Evolutionary conservation across 2,888 invertebrate species (phyloP).

Genomic region (Hedya salicella): DNA sequence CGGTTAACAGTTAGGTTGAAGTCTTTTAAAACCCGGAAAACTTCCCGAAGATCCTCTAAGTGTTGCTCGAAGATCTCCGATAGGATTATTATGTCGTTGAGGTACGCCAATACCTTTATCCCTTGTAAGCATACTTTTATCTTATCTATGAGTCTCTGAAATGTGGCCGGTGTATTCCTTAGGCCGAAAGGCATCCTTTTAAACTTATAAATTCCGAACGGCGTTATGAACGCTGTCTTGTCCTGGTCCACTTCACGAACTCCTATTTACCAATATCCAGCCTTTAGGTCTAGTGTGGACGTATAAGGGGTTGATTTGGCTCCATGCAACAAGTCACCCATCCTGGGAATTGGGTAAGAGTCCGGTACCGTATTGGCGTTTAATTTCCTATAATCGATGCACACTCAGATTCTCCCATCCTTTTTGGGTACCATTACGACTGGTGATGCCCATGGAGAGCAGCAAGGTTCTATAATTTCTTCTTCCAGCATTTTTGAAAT

Average conservation of each 20-base stretch:
- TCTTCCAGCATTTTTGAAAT: conserved; percentile 1
- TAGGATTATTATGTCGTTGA: conserved; percentile 53
- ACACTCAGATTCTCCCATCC: not conserved
- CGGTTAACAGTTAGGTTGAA: conserved; percentile 49
- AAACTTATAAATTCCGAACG: not conserved
- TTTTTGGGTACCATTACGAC: not conserved
- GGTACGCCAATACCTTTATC: conserved; percentile 48
- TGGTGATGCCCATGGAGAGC: conserved; percentile 5
- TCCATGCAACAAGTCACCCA: conserved; percentile 3
- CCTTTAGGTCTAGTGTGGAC: conserved; percentile 8
- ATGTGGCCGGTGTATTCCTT: conserved; percentile 56
- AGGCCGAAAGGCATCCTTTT: conserved; percentile 58
- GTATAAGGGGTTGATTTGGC: not conserved
- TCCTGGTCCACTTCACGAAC: not conserved
- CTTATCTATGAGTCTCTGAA: conserved; percentile 56
- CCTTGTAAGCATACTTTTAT: conserved; percentile 45
- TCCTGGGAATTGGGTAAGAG: conserved; percentile 2
- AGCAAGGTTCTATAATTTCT: not conserved
- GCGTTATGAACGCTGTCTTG: too few species aligned
- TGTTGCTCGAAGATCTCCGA: conserved; percentile 49
- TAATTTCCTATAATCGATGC: not conserved
- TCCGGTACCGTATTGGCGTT: conserved; percentile 8
- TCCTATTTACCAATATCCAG: conserved; percentile 10
- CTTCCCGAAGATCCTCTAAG: conserved; percentile 46
- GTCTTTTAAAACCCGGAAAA: conserved; percentile 43